Evolutionary conservation across 92 coral and sea anemone species (phyloP).

Genomic region (Epizoanthus illoricatus): DNA sequence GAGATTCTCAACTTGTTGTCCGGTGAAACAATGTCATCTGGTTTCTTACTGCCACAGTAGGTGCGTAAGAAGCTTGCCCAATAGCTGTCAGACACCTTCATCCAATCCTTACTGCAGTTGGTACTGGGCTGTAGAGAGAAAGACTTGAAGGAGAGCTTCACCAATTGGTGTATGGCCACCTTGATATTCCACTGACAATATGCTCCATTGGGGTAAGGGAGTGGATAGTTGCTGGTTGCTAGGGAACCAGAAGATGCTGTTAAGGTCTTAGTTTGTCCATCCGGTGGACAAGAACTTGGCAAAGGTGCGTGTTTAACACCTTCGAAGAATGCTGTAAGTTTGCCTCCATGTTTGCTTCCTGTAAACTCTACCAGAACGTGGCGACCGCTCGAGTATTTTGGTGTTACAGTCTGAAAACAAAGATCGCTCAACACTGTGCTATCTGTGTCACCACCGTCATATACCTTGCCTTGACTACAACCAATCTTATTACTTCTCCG

Average conservation of each 20-base stretch:
- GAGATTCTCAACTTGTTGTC: constrained; percentile 13
- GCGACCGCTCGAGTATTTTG: constrained; percentile 28
- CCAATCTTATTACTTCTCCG: background rate
- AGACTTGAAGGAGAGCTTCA: constrained; percentile 25
- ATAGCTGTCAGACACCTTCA: background rate
- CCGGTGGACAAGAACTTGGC: constrained; percentile 6
- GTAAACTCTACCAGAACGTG: constrained; percentile 21
- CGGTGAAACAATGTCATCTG: background rate
- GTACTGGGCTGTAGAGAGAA: constrained; percentile 26
- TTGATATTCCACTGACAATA: constrained; percentile 9
- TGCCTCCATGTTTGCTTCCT: background rate
- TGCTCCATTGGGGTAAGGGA: constrained; percentile 19
- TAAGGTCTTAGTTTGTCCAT: background rate
- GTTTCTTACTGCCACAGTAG: constrained; percentile 12
- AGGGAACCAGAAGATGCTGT: constrained; percentile 9
- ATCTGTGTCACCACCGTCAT: constrained; percentile 18
- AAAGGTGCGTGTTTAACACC: constrained; percentile 27
- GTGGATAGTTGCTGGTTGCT: constrained; percentile 18
- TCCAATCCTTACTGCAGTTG: constrained; percentile 19
- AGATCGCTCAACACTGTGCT: constrained; percentile 22
- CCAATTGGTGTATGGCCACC: constrained; percentile 1
- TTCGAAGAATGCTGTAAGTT: constrained; percentile 2
- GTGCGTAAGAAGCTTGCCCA: background rate
- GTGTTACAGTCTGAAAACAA: constrained; percentile 1
- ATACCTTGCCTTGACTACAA: constrained; percentile 7